Percentiles rank a stretch among this genome's conserved stretches.
Conservation (phyloP, 2,888 invertebrate species). For the Lycia hirtaria region DNA sequence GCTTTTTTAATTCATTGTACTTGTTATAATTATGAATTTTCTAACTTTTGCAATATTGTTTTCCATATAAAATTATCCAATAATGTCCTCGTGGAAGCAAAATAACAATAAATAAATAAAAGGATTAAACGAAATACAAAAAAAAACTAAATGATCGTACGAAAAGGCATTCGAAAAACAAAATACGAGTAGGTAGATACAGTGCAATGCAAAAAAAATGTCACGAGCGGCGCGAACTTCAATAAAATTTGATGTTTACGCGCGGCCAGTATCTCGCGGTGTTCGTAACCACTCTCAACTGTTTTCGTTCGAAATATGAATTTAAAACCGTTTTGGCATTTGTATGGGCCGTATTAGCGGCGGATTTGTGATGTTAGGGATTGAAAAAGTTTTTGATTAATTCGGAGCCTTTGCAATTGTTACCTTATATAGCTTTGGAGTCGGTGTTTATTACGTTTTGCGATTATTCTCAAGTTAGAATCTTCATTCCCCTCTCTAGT, state of each 20-base stretch:
- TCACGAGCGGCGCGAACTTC: constrained; percentile 63
- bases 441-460: not conserved
- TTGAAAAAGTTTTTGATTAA: constrained; percentile 18
- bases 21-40: too few relatives aligned
- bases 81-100: too few relatives aligned
- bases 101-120: constrained; percentile 13
- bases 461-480: not conserved
- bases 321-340: constrained; percentile 40
- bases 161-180: constrained; percentile 46
- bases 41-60: too few relatives aligned
- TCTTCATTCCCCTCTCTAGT: too few relatives aligned
- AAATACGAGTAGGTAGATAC: too few relatives aligned
- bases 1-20: too few relatives aligned
- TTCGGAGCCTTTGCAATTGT: not conserved
- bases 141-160: constrained; percentile 44
- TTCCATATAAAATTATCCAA: too few relatives aligned
- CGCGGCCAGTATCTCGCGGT: constrained; percentile 65
- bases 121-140: constrained; percentile 18
- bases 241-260: constrained; percentile 80
- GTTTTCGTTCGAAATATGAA: constrained; percentile 59
- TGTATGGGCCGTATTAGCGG: constrained; percentile 26
- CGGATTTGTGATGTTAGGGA: constrained; percentile 13
- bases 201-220: constrained; percentile 65
- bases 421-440: not conserved
- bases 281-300: constrained; percentile 59